Evolutionary conservation across 2,113 vertebrate species (phyloP), one percentile per base, ranked within the genome.

Genomic region (Gadus macrocephalus): DNA sequence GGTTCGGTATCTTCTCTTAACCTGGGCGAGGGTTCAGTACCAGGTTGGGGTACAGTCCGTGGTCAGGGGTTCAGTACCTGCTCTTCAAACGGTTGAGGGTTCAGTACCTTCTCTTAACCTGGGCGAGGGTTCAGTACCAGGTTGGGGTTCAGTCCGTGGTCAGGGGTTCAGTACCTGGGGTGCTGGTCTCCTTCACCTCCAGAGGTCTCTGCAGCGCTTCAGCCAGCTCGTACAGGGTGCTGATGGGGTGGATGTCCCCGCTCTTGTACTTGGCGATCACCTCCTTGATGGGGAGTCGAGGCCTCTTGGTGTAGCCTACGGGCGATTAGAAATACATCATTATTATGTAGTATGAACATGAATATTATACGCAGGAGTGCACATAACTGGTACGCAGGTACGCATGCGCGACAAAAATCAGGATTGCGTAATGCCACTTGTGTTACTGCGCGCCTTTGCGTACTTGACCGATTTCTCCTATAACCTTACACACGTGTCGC

Each of bases 131-230:
- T 75, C 4, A n/a, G 56, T 15, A 15, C 14, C 53, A 55, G 15
- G 49, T 83, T 25, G 25, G 25, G 2, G 25, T 25, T 25, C 25
- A 25, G 25, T 12, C 42, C 42, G 8, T 49, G 42, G 42, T 8
- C 2, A 49, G 2, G n/a, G n/a, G 55, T 35, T 35, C 16, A 14
- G 15, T 91, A 94, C 97, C 95, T 89, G 93, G 79, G 22, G 93
- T 89, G 8, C 91, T 83, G 0, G 96, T 97, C 87, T 99, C 96
- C 77, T 95, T 98, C 4, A 98, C 66, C 63, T 96, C 92, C 78
- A 98, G 81, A 1, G 92, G 86, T 66, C 93, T 85, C 11, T 86
- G 76, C 5, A 89, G 71, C 71, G 85, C 84, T 31, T 91, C 90
- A 4, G 93, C 91, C 38, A 95, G 94, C 71, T 94, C 86, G 81